Evolutionary conservation across 2,113 vertebrate species (phyloP).

Genomic region (Lynx canadensis): DNA sequence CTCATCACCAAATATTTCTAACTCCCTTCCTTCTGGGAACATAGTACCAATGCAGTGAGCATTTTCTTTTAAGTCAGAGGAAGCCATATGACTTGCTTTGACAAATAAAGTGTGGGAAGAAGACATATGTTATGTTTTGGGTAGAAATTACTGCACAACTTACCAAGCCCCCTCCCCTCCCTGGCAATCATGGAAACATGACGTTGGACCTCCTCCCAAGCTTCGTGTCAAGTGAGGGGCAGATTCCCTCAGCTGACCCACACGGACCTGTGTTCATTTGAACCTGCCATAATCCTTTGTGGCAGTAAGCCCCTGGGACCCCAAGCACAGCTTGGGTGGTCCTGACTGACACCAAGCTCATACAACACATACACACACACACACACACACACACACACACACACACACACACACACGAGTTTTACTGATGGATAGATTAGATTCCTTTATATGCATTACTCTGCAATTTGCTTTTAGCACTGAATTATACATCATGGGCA

Average conservation of each 20-base stretch:
- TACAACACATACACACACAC: fast-evolving
- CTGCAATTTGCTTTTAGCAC: not conserved
- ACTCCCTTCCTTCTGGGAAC: not conserved
- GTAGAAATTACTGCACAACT: not conserved
- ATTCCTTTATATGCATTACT: not conserved
- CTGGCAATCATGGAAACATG: not conserved
- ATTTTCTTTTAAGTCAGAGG: not conserved
- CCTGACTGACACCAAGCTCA: not conserved
- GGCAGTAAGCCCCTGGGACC: not conserved
- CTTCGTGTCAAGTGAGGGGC: not conserved
- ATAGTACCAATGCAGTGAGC: not conserved
- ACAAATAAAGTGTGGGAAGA: not conserved
- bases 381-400: not conserved
- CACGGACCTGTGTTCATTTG: no score
- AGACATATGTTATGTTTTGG: no score
- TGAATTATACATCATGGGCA: not conserved
- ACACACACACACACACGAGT: not conserved
- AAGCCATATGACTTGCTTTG: not conserved
- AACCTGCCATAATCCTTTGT: not conserved
- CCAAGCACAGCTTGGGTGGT: not conserved
- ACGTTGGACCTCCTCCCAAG: not conserved
- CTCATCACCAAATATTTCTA: not conserved
- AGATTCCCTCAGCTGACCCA: not conserved
- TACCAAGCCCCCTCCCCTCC: not conserved
- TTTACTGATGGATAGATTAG: not conserved